These are phyloP conservation scores for Eurytoma adleriae DNA, from an alignment of 2,888 invertebrate genomes.

Conservation along the genomic window DNA sequence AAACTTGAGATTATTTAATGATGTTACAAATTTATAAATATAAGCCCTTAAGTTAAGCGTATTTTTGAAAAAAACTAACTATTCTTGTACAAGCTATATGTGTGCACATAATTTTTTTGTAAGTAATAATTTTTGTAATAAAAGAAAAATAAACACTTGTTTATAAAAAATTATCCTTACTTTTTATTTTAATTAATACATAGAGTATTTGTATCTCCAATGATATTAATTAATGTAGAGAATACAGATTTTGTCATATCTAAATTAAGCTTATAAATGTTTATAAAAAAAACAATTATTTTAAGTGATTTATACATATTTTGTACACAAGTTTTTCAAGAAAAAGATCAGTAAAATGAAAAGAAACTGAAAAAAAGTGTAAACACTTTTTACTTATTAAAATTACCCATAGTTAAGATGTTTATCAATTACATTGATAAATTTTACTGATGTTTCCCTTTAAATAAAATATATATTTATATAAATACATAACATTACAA, in stretches of 20 bases:
- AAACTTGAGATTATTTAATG: neutral
- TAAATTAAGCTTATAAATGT: constrained; percentile 19
- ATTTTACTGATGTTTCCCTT: constrained; percentile 27
- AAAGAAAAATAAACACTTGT: constrained; percentile 26
- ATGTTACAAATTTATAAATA: too few relatives aligned
- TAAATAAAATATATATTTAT: constrained; percentile 39
- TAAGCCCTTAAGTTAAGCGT: too few relatives aligned
- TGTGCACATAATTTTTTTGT: constrained; percentile 17
- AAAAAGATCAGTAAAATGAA: constrained; percentile 26
- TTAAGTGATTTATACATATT: too few relatives aligned
- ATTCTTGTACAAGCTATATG: neutral
- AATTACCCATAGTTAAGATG: too few relatives aligned
- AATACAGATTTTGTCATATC: constrained; percentile 19
- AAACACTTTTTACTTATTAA: neutral
- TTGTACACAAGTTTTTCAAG: constrained; percentile 16
- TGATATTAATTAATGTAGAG: constrained; percentile 11
- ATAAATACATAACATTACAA: constrained; percentile 24
- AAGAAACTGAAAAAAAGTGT: neutral
- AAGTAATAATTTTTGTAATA: constrained; percentile 30
- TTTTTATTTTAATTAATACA: constrained; percentile 25
- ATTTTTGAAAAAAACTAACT: neutral
- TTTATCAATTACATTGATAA: too few relatives aligned
- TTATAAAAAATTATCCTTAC: constrained; percentile 30
- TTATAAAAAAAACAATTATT: constrained; percentile 37
- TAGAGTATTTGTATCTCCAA: constrained; percentile 11